A percentile compares a stretch with the other conserved stretches of the same genome.
Conservation (phyloP, 2,113 vertebrate species). For the Lampris megalopsis region DNA sequence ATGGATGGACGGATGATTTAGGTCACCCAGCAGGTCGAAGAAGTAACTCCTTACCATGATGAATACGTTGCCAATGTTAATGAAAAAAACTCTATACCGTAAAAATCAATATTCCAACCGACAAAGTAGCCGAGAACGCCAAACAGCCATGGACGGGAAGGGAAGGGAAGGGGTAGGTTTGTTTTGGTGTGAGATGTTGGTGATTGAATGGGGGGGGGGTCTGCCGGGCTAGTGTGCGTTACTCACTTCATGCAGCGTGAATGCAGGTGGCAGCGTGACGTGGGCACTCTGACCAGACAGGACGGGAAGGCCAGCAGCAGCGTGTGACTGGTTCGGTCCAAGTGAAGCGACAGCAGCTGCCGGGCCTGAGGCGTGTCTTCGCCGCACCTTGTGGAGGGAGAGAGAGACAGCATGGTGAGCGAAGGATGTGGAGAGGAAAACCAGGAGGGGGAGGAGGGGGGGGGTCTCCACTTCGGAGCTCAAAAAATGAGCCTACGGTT, state of each 20-base stretch:
- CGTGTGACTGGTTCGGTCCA: constrained; percentile 88
- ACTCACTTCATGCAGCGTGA: constrained; percentile 95
- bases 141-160: no score
- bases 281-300: constrained; percentile 90
- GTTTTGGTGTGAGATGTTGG: no score
- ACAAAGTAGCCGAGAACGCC: no score
- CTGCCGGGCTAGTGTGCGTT: neutral
- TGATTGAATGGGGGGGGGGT: no score
- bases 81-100: no score
- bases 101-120: no score
- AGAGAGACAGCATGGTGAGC: neutral
- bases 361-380: constrained; percentile 82
- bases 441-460: neutral
- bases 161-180: no score
- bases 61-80: no score
- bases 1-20: no score
- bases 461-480: neutral
- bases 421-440: neutral
- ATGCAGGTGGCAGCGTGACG: constrained; percentile 93
- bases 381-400: constrained; percentile 84
- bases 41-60: no score
- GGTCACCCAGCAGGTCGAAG: no score
- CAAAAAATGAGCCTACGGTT: neutral
- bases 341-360: constrained; percentile 88
- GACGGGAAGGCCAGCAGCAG: constrained; percentile 91